Evolutionary conservation across 1,140 invertebrate genomes (phyloP).

Genomic region (Drosophila nebulosa): DNA sequence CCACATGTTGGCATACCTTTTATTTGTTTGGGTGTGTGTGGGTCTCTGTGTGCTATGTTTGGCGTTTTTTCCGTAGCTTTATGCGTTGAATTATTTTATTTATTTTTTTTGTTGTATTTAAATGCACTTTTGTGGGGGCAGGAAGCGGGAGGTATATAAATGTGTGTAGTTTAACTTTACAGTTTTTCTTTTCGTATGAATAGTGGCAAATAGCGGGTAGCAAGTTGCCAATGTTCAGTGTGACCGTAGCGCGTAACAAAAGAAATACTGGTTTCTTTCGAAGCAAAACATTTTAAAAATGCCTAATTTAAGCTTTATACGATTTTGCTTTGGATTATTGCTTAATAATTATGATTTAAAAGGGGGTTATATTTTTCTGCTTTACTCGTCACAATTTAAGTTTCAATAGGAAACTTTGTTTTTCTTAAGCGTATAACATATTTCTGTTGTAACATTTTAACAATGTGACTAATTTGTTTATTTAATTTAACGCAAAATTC

Average conservation of each 20-base stretch:
- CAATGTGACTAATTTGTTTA: too few relatives aligned
- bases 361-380: too few relatives aligned
- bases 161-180: background rate
- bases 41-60: background rate
- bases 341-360: too few relatives aligned
- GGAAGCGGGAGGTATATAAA: slow-evolving; percentile 13
- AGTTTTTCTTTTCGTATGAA: slow-evolving; percentile 1
- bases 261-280: background rate
- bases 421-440: too few relatives aligned
- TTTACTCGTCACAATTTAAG: too few relatives aligned
- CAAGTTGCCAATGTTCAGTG: background rate
- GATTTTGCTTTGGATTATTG: background rate
- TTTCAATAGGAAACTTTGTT: too few relatives aligned
- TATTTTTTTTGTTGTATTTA: slow-evolving; percentile 31
- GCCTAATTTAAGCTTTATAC: background rate
- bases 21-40: background rate
- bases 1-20: background rate
- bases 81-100: slow-evolving; percentile 15
- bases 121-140: slow-evolving; percentile 70
- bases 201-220: background rate
- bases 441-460: too few relatives aligned
- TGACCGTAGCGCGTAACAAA: background rate
- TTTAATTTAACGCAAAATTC: too few relatives aligned
- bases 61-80: slow-evolving; percentile 40
- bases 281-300: background rate